Percentiles rank a stretch among this genome's conserved stretches.
Conservation (phyloP, 2,888 invertebrate genomes). For the Himalopsyche japonica region DNA sequence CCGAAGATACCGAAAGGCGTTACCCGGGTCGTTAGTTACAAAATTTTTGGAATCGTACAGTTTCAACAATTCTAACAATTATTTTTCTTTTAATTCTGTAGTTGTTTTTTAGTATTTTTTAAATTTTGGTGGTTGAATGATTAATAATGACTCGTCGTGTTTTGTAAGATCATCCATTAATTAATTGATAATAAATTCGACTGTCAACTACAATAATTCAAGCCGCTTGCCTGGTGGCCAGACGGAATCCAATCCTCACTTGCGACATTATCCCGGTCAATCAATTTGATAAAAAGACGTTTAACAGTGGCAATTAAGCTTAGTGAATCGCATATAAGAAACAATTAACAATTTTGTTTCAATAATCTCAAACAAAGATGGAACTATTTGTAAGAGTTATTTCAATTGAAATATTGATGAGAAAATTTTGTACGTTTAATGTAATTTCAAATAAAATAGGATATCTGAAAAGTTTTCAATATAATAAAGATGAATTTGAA, state of each 20-base stretch:
- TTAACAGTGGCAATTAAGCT: constrained; percentile 32
- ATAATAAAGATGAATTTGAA: too few species aligned
- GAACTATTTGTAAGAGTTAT: not conserved
- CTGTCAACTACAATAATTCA: not conserved
- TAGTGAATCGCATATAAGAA: constrained; percentile 12
- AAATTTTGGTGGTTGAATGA: too few species aligned
- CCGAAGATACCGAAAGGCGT: too few species aligned
- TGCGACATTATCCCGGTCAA: constrained; percentile 28
- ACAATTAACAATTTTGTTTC: not conserved
- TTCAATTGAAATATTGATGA: too few species aligned
- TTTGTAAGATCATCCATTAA: not conserved
- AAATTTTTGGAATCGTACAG: too few species aligned
- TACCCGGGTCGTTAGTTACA: too few species aligned
- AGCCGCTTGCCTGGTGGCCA: not conserved
- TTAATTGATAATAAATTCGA: not conserved
- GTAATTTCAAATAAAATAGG: too few species aligned
- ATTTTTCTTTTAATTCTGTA: too few species aligned
- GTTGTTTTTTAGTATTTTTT: too few species aligned
- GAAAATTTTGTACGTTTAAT: too few species aligned
- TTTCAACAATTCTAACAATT: too few species aligned
- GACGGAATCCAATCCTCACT: not conserved
- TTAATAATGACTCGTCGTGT: not conserved
- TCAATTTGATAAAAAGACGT: constrained; percentile 31
- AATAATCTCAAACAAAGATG: not conserved
- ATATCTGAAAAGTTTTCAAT: too few species aligned